Conservation (phyloP, 2,888 invertebrate species). For the Papilio gigon region DNA sequence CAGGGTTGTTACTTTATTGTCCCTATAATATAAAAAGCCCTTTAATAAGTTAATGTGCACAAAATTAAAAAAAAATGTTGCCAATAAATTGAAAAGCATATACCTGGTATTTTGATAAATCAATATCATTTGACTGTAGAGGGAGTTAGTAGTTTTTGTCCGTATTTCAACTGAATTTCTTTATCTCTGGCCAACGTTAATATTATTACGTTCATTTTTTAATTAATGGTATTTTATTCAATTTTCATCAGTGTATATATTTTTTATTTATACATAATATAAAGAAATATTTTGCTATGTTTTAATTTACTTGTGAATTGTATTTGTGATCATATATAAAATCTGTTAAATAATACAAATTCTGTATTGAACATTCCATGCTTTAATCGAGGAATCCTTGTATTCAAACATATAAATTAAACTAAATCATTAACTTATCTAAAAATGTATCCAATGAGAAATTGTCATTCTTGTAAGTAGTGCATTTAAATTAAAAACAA, state of each 20-base stretch:
- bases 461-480: constrained; percentile 2
- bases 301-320: constrained; percentile 25
- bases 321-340: background rate
- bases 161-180: background rate
- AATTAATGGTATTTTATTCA: constrained; percentile 26
- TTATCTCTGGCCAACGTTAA: background rate
- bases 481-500: background rate
- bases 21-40: background rate
- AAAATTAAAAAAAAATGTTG: background rate
- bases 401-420: background rate
- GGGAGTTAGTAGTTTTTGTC: background rate
- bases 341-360: background rate
- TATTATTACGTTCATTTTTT: background rate
- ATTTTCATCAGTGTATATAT: constrained; percentile 20
- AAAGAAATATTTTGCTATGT: constrained; percentile 16
- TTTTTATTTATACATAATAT: constrained; percentile 32
- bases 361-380: constrained; percentile 36
- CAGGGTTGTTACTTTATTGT: constrained; percentile 4
- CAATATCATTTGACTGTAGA: background rate
- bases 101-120: background rate
- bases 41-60: background rate
- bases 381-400: background rate
- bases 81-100: background rate
- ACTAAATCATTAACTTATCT: constrained; percentile 16
- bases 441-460: constrained; percentile 13